phyloP scores from a whole-genome alignment of 2,113 vertebrate species.

The Phrynosoma blainvillii region DNA sequence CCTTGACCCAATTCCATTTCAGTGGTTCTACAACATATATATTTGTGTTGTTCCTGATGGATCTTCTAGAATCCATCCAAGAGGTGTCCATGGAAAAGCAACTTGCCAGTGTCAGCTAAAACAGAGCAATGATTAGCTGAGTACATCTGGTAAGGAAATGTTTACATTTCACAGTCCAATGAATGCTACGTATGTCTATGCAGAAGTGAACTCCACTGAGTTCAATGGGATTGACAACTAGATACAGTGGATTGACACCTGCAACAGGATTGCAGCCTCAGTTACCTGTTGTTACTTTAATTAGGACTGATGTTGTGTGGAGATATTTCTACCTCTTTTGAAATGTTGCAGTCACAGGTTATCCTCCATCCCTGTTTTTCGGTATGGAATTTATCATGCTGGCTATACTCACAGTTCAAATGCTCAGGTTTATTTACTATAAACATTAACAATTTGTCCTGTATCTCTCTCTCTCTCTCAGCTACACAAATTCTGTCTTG shows the following conservation, averaged over 20 bases:
- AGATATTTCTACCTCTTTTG: background rate
- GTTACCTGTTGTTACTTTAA: constrained; percentile 24
- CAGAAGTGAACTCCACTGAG: background rate
- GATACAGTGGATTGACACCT: background rate
- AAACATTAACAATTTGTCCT: background rate
- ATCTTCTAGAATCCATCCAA: background rate
- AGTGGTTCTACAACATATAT: background rate
- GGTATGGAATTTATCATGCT: background rate
- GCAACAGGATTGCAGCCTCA: background rate
- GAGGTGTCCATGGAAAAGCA: background rate
- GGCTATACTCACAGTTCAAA: background rate
- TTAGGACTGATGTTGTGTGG: constrained; percentile 5
- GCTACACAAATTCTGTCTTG: background rate
- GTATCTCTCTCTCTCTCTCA: background rate
- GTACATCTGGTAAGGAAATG: constrained; percentile 28
- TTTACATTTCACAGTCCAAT: background rate
- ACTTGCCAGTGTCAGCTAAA: background rate
- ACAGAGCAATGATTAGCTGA: background rate
- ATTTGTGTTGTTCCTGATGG: too few species aligned
- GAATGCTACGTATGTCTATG: background rate
- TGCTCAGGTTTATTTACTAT: background rate
- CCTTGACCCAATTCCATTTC: background rate
- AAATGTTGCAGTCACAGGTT: background rate
- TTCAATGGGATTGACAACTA: background rate
- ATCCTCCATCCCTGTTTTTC: background rate